Conservation (phyloP, 2,888 invertebrate genomes). For the Archips crataeganus region DNA sequence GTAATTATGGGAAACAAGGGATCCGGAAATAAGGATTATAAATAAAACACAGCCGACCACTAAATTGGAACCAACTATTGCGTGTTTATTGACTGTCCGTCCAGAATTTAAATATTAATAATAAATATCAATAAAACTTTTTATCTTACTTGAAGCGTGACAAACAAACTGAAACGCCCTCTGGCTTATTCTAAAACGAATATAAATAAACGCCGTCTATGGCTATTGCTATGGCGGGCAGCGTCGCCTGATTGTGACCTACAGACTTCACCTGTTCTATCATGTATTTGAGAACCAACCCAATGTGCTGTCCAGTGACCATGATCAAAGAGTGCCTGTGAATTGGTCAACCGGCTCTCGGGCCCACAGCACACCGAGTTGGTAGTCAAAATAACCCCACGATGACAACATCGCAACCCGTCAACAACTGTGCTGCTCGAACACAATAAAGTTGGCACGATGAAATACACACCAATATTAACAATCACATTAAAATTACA, state of each 20-base stretch:
- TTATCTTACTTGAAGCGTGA: slow-evolving; percentile 81
- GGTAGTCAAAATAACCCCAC: slow-evolving; percentile 15
- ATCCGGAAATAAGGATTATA: slow-evolving; percentile 39
- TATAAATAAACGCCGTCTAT: slow-evolving; percentile 83
- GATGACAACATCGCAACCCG: slow-evolving; percentile 25
- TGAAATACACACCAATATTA: slow-evolving; percentile 37
- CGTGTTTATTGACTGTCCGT: slow-evolving; percentile 86
- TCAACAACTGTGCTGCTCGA: slow-evolving; percentile 13
- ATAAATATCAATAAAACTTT: slow-evolving; percentile 72
- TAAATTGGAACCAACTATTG: slow-evolving; percentile 85
- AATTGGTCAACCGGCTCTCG: neutral
- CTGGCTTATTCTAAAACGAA: slow-evolving; percentile 85
- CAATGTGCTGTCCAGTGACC: neutral
- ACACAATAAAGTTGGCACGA: slow-evolving; percentile 32
- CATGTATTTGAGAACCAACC: slow-evolving; percentile 13
- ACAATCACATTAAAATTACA: slow-evolving; percentile 33
- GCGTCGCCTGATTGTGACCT: slow-evolving; percentile 38
- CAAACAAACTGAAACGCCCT: slow-evolving; percentile 74
- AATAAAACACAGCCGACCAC: slow-evolving; percentile 63
- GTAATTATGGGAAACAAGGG: neutral
- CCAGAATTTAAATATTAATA: slow-evolving; percentile 75
- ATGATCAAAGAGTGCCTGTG: neutral
- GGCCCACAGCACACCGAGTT: neutral
- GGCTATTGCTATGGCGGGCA: slow-evolving; percentile 79
- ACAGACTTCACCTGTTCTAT: slow-evolving; percentile 18